These are phyloP conservation scores for Drosophila arizonae DNA, from an alignment of 1,140 invertebrate genomes.

Conservation along the genomic window DNA sequence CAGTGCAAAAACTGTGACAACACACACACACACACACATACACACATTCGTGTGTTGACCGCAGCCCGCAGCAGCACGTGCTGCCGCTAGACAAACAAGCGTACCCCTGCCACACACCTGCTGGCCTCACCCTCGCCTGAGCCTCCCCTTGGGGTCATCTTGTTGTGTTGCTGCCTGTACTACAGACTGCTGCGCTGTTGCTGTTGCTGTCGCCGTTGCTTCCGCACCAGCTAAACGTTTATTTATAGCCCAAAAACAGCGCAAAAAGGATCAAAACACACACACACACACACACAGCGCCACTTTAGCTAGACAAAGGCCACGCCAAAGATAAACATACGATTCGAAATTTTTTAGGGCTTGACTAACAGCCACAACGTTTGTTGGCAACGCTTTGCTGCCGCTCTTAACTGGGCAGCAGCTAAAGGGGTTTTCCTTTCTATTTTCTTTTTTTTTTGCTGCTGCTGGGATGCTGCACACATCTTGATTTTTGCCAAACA, in stretches of 20 bases:
- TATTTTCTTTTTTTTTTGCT: constrained; percentile 5
- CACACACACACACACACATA: constrained; percentile 9
- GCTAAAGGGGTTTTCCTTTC: constrained; percentile 29
- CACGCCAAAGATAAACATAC: constrained; percentile 74
- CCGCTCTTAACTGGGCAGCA: constrained; percentile 45
- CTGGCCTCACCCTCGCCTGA: not conserved
- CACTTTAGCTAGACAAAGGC: constrained; percentile 77
- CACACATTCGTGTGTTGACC: constrained; percentile 60
- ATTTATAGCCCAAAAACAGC: constrained; percentile 75
- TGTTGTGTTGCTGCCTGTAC: constrained; percentile 14
- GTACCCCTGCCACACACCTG: not conserved
- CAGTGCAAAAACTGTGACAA: constrained; percentile 71
- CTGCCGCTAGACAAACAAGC: constrained; percentile 64
- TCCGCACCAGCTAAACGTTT: constrained; percentile 77
- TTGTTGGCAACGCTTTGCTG: constrained; percentile 48
- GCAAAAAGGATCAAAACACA: constrained; percentile 62
- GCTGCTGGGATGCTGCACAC: constrained; percentile 38
- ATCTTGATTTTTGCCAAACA: constrained; percentile 81
- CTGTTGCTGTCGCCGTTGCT: constrained; percentile 73
- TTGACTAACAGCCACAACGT: constrained; percentile 35
- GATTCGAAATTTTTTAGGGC: constrained; percentile 41
- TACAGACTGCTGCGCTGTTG: constrained; percentile 70
- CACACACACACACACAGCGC: constrained; percentile 24
- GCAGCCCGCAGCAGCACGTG: constrained; percentile 78
- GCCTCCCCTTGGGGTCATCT: constrained; percentile 8